These are phyloP conservation scores for Thalassarche chlororhynchos DNA, from an alignment of 2,113 vertebrate species.

Conservation along the genomic window DNA sequence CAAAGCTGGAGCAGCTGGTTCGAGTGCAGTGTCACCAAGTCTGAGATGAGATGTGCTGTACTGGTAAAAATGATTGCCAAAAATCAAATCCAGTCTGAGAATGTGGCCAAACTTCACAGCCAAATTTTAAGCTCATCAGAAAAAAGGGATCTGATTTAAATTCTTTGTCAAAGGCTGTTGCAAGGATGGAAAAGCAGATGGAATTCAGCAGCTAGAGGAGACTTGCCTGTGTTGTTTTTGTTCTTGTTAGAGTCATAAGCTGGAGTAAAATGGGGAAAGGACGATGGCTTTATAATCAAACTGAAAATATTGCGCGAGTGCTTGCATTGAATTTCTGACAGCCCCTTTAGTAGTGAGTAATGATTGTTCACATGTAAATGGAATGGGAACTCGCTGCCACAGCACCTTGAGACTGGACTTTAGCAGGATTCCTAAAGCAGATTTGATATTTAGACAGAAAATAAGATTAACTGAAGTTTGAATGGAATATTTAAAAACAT, in stretches of 20 bases:
- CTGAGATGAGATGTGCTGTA: background rate
- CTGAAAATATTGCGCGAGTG: background rate
- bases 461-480: background rate
- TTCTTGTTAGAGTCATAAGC: background rate
- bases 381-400: background rate
- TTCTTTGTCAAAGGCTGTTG: constrained; percentile 20
- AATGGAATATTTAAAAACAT: background rate
- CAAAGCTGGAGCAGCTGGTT: constrained; percentile 22
- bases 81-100: background rate
- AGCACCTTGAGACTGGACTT: background rate
- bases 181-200: constrained; percentile 5
- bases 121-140: background rate
- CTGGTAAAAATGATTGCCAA: background rate
- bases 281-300: background rate
- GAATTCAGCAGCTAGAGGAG: background rate
- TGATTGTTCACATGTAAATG: background rate
- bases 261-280: background rate
- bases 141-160: constrained; percentile 1
- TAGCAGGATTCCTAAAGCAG: background rate
- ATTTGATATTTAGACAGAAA: background rate
- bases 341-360: background rate
- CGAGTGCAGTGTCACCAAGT: background rate
- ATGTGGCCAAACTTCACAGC: background rate
- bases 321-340: background rate
- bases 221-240: background rate